Percentiles rank a stretch among this genome's conserved stretches.
These are phyloP conservation scores for Drosophila nr. perissopoda DNA, from an alignment of 2,888 invertebrate genomes.

Conservation along the genomic window DNA sequence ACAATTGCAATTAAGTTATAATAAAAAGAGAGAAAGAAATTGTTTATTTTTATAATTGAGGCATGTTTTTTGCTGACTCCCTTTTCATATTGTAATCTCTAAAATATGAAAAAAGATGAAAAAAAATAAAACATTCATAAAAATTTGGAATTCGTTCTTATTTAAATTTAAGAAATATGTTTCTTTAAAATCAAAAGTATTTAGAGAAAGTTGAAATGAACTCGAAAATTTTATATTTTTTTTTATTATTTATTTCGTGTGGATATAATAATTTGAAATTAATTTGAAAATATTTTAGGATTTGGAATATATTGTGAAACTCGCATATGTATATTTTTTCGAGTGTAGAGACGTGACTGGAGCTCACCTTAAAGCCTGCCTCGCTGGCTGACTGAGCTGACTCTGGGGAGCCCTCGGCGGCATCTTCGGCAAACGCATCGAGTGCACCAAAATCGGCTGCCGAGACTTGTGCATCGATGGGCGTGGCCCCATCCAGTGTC, in stretches of 20 bases:
- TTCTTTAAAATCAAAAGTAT: background rate
- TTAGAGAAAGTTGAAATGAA: background rate
- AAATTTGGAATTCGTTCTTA: background rate
- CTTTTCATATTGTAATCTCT: background rate
- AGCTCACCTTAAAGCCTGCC: constrained; percentile 74
- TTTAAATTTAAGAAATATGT: background rate
- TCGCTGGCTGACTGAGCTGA: constrained; percentile 41
- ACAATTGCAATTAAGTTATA: background rate
- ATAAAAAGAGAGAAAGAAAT: background rate
- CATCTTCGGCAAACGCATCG: constrained; percentile 62
- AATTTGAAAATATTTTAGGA: background rate
- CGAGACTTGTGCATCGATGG: constrained; percentile 70
- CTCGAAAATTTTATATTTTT: background rate
- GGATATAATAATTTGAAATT: background rate
- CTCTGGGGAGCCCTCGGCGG: constrained; percentile 51
- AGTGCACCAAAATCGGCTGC: constrained; percentile 70
- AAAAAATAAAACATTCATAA: background rate
- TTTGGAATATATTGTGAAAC: background rate
- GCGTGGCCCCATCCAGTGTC: constrained; percentile 71
- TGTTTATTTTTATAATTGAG: too few species aligned
- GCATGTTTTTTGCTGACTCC: too few species aligned
- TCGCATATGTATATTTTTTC: background rate
- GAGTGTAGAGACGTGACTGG: background rate
- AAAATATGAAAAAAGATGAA: too few species aligned
- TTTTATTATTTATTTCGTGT: background rate